Evolutionary conservation across 1,140 invertebrate species (phyloP).

Genomic region (Cotesia chilonis): DNA sequence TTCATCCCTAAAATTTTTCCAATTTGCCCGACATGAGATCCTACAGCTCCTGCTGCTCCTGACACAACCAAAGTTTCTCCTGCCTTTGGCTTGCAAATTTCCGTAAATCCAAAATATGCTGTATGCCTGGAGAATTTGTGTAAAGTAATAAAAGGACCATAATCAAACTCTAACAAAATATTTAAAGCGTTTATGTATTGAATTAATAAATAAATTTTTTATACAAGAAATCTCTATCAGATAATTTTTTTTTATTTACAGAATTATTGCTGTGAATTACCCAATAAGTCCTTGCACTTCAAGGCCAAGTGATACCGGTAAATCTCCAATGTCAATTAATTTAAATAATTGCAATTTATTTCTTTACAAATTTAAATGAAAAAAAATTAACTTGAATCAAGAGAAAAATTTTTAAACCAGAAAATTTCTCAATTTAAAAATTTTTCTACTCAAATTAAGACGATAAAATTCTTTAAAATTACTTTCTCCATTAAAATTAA

Average conservation of each 20-base stretch:
- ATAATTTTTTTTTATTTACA: neutral
- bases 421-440: no score
- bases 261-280: conserved; percentile 51
- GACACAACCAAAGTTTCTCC: conserved; percentile 76
- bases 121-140: conserved; percentile 67
- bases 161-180: no score
- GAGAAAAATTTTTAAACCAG: no score
- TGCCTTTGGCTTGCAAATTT: conserved; percentile 73
- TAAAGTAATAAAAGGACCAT: no score
- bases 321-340: conserved; percentile 59
- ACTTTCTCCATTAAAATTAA: no score
- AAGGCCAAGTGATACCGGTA: conserved; percentile 70
- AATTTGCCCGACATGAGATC: conserved; percentile 77
- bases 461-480: no score
- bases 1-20: conserved; percentile 74
- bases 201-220: conserved; percentile 1
- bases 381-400: no score
- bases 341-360: conserved; percentile 35
- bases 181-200: neutral
- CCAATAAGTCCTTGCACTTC: conserved; percentile 74
- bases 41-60: conserved; percentile 74
- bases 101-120: conserved; percentile 77
- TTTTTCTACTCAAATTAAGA: no score
- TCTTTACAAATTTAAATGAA: no score
- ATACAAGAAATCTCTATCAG: conserved; percentile 23